A percentile compares a stretch with the other conserved stretches of the same genome.
Conservation (phyloP, 1,140 invertebrate genomes). For the Penaeus vannamei region DNA sequence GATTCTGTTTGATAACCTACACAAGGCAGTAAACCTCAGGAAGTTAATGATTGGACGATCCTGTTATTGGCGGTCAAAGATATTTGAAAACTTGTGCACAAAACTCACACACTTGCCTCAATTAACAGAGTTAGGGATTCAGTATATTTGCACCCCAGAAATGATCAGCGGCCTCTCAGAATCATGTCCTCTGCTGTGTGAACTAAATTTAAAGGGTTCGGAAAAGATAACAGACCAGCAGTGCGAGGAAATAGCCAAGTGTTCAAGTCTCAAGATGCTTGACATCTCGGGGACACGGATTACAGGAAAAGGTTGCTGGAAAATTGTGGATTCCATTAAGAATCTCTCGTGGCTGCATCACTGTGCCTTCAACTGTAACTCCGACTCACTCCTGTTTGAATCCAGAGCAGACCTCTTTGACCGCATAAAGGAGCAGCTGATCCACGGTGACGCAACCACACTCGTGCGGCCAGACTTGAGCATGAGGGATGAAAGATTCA, state of each 20-base stretch:
- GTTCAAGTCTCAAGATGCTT: constrained; percentile 19
- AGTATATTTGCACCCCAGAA: constrained; percentile 65
- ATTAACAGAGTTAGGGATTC: constrained; percentile 54
- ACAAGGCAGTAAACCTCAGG: constrained; percentile 43
- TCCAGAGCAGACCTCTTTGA: constrained; percentile 59
- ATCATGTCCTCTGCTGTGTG: constrained; percentile 55
- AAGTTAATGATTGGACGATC: constrained; percentile 53
- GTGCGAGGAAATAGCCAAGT: constrained; percentile 54
- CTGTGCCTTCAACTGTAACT: constrained; percentile 68
- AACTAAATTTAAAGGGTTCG: constrained; percentile 61
- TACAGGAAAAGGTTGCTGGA: constrained; percentile 65
- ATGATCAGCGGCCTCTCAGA: constrained; percentile 54
- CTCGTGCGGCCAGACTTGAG: constrained; percentile 23
- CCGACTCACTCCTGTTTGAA: constrained; percentile 64
- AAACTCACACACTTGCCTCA: constrained; percentile 45
- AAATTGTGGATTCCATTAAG: constrained; percentile 53
- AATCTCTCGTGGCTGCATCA: constrained; percentile 58
- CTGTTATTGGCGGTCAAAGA: constrained; percentile 60
- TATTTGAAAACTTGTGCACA: constrained; percentile 47
- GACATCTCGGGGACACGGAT: constrained; percentile 66
- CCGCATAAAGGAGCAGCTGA: constrained; percentile 60
- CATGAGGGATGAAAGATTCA: constrained; percentile 43
- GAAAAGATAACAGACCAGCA: constrained; percentile 60
- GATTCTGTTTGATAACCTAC: constrained; percentile 52
- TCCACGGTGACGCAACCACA: background rate